Conservation (phyloP, 2,113 vertebrate species). For the Pteropus alecto region DNA sequence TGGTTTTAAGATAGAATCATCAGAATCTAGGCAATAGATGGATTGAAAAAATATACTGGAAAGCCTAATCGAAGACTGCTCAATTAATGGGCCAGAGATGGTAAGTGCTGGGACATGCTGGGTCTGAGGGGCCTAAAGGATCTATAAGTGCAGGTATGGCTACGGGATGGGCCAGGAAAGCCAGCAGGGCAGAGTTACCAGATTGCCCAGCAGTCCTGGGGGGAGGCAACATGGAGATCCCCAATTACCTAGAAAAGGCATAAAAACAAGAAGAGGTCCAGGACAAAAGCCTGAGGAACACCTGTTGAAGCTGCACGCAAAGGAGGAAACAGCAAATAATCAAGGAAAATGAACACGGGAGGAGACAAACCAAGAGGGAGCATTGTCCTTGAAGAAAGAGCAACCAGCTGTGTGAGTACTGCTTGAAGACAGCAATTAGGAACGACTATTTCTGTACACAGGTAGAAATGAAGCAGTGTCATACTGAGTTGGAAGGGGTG, state of each 20-base stretch:
- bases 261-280: not conserved
- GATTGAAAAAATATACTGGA: not conserved
- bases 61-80: not conserved
- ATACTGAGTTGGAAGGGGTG: not conserved
- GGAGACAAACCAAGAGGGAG: not conserved
- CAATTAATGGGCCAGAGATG: not conserved
- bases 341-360: not conserved
- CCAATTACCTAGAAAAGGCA: not conserved
- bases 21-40: not conserved
- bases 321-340: not conserved
- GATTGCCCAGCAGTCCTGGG: not conserved
- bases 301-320: not conserved
- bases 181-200: not conserved
- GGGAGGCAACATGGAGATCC: not conserved
- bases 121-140: not conserved
- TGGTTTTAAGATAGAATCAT: not conserved
- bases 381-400: not conserved
- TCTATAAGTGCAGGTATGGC: not conserved
- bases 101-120: not conserved
- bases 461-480: not conserved
- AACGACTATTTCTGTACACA: not conserved
- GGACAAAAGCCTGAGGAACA: not conserved
- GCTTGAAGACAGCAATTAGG: not conserved
- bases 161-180: not conserved
- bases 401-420: too few relatives aligned